Percentiles rank a stretch among this genome's conserved stretches.
These are phyloP conservation scores for Petrocephalus sullivani DNA, from an alignment of 2,797 vertebrate species.

Conservation along the genomic window DNA sequence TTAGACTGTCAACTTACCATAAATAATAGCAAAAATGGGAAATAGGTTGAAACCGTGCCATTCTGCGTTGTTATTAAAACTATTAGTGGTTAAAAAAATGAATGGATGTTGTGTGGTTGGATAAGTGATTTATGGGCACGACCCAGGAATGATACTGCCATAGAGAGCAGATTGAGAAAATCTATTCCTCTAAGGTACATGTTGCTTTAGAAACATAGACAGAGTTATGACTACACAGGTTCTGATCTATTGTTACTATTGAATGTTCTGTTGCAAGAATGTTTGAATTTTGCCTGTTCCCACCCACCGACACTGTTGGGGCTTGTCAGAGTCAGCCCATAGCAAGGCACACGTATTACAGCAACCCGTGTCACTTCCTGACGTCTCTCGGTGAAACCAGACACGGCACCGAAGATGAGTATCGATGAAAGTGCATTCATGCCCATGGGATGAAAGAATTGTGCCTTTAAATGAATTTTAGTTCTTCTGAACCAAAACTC, in stretches of 20 bases:
- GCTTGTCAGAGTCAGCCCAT: background rate
- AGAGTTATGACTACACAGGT: background rate
- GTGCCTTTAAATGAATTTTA: background rate
- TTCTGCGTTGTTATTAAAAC: background rate
- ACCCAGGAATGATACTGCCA: background rate
- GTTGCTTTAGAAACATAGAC: background rate
- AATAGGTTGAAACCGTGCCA: background rate
- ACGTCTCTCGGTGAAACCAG: background rate
- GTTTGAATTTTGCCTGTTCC: background rate
- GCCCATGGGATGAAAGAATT: background rate
- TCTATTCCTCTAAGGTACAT: conserved; percentile 4
- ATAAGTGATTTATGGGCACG: background rate
- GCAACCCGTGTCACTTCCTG: conserved; percentile 3
- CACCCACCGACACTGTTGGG: background rate
- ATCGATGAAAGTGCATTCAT: background rate
- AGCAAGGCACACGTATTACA: background rate
- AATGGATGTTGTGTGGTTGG: background rate
- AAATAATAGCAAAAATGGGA: background rate
- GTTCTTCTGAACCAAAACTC: background rate
- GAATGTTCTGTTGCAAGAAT: background rate
- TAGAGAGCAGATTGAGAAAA: background rate
- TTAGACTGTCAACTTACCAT: background rate
- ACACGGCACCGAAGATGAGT: background rate
- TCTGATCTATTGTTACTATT: background rate
- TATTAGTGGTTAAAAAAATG: background rate